Base-by-base conservation (phyloP, 2,888 invertebrate species). In the Yponomeuta evonymella region DNA sequence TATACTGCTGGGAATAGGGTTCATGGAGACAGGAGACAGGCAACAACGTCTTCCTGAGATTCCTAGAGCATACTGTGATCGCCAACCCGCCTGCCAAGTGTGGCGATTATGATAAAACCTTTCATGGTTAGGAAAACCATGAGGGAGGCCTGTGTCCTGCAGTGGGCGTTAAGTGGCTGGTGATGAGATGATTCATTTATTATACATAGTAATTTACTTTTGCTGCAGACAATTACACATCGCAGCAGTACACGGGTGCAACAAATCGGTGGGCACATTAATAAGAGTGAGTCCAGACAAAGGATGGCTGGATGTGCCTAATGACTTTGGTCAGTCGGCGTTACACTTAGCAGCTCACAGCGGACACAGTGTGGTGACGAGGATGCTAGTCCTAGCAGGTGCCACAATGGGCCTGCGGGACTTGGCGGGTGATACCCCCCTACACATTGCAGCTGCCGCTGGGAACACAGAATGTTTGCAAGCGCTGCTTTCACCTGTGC, bases 331-430 rank as follows among this genome's bases (percentile, higher is more conserved):
- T 8, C 95, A 96, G 79, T 96, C 97, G 1, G 95, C 98, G 0
- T 88, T 98, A n/a, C 98, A 98, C 88, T 89, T 98, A 73, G 97
- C 98, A 0, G 96, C 97, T 1, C 90, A 96, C 75, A 96, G 96
- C 63, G 93, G 94, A 11, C 96, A 97, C 83, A 93, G 95, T 62
- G 93, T 94, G 67, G 94, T 98, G 68, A 95, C 95, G 2, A 93
- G 97, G 74, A 94, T 95, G 89, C 91, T 98, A 72, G 93, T 98
- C 48, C 93, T 95, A 48, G 96, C 96, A 1, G 98, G 98, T 29
- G 97, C 97, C 33, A 83, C 93, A 76, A 89, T 95, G 2, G 93
- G 90, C 63, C 89, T 94, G 68, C 92, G 96, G 69, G 97, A 98
- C 81, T 88, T 94, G 70, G 89, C 94, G 73, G 98, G 98, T 4